Base-by-base conservation (phyloP, 2,113 vertebrate genomes). In the Amazona guildingii region DNA sequence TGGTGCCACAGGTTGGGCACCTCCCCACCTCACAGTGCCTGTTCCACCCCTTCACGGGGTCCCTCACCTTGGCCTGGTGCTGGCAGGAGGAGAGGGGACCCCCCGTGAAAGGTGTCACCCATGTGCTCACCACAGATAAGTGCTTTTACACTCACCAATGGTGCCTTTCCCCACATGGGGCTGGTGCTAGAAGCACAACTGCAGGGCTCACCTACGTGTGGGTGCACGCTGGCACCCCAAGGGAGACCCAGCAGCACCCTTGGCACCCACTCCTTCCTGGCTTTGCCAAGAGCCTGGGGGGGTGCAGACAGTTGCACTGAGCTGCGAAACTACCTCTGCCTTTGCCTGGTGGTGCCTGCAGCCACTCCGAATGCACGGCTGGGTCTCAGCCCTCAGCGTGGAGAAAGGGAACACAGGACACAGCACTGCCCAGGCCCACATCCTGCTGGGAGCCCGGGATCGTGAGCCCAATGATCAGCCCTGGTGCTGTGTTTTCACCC, bases 381-480 rank as follows among this genome's bases (percentile, higher is more conserved):
- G 63, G 25, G 41, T 54, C 2, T 0, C 41, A 46, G 75, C 68
- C 35, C 28, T 54, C 7, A 1, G 19, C 5, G 1, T 33, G 55
- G 48, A 3, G 1, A 6, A 68, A 88, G 62, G 88, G 62, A 57
- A 44, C 8, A 0, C 0, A 2, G 67, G 61, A 37, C 8, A 0
- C 0, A 3, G 46, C 15, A 13, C 39, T 66, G 48, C 62, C 51
- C 28, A 14, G 31, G 25, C 11, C 55, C 21, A 15, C 18, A 5
- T 1, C 17, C 17, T 0, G 0, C 20, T 0, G 0, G 39, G 66
- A 61, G 23, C 13, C 0, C 9, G 39, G 35, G 10, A 13, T 31
- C 17, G 2, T 1, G 13, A 61, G 52, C 52, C 29, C 33, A 6
- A 1, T 39, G 61, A 17, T 13, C 49, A 66, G 35, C 24, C 8